These are phyloP conservation scores for Nipponia nippon DNA, from an alignment of 2,113 vertebrate species.

Conservation along the genomic window DNA sequence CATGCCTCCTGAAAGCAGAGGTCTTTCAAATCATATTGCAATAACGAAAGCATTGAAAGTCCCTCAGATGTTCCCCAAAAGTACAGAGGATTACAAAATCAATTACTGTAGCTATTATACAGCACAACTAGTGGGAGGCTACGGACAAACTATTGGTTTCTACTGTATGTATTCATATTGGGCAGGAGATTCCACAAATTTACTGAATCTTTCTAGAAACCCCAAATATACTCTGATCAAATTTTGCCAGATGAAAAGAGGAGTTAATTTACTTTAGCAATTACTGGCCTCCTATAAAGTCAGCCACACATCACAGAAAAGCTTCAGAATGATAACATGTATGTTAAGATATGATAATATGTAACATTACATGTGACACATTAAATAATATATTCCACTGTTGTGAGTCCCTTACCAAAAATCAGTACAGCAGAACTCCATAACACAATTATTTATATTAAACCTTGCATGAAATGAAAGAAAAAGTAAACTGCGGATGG, in stretches of 20 bases:
- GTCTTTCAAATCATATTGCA: neutral
- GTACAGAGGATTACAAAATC: neutral
- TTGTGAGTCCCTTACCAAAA: neutral
- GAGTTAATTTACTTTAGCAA: neutral
- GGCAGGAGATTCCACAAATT: neutral
- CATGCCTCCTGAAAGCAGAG: neutral
- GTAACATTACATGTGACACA: neutral
- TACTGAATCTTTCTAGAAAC: neutral
- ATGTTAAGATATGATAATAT: neutral
- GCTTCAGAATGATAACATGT: neutral
- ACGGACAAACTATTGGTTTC: neutral
- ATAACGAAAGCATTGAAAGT: neutral
- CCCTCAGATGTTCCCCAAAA: neutral
- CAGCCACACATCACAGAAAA: neutral
- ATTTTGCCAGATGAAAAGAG: neutral
- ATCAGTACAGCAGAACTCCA: neutral
- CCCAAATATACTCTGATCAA: neutral
- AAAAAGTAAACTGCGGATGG: neutral
- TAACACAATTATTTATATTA: neutral
- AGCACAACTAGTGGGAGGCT: neutral
- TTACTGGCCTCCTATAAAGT: neutral
- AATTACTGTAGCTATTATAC: neutral
- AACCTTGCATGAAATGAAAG: neutral
- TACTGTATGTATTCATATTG: neutral
- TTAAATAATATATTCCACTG: neutral